Evolutionary conservation across 30 jellyfish, hydroid and myxozoan species (phyloP).

Genomic region (Turritopsis rubra): DNA sequence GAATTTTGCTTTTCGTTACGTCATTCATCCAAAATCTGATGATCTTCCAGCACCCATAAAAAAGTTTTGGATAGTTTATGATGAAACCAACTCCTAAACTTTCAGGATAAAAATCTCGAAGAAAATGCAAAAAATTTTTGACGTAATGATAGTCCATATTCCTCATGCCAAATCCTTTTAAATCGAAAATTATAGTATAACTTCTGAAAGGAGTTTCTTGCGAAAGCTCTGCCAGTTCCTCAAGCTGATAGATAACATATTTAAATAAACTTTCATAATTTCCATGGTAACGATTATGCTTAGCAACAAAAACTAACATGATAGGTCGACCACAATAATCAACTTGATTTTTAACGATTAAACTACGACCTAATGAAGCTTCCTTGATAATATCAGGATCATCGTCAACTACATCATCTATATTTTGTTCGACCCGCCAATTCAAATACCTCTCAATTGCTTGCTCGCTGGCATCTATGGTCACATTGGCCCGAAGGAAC

Average conservation of each 20-base stretch:
- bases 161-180: constrained; percentile 59
- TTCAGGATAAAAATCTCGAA: constrained; percentile 80
- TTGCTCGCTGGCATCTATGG: constrained; percentile 41
- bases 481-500: constrained; percentile 46
- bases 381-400: constrained; percentile 44
- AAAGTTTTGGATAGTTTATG: constrained; percentile 69
- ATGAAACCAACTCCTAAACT: constrained; percentile 71
- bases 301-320: constrained; percentile 5
- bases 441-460: constrained; percentile 41
- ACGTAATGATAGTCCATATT: constrained; percentile 77
- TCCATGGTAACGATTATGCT: constrained; percentile 20
- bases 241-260: constrained; percentile 24
- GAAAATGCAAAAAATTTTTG: constrained; percentile 42
- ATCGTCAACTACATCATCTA: constrained; percentile 36
- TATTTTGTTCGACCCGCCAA: constrained; percentile 65
- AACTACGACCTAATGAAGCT: constrained; percentile 44
- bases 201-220: constrained; percentile 52
- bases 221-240: constrained; percentile 28
- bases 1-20: constrained; percentile 69
- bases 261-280: constrained; percentile 1
- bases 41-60: constrained; percentile 87
- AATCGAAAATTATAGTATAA: constrained; percentile 43
- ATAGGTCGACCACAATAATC: constrained; percentile 66
- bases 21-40: constrained; percentile 74
- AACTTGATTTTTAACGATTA: constrained; percentile 20